These are phyloP conservation scores for Dolomedes plantarius DNA, from an alignment of 2,888 invertebrate species.

Conservation along the genomic window DNA sequence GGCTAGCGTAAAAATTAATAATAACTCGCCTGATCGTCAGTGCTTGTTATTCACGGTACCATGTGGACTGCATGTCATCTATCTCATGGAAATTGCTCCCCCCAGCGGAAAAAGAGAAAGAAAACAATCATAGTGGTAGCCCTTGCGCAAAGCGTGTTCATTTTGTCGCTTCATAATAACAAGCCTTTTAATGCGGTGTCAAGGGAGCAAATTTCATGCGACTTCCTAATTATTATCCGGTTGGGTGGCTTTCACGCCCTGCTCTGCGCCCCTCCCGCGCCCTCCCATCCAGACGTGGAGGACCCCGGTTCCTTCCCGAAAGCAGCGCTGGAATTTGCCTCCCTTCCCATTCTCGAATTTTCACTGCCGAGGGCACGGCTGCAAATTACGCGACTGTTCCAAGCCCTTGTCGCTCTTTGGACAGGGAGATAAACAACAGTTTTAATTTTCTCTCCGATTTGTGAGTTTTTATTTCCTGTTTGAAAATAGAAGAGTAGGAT, in stretches of 20 bases:
- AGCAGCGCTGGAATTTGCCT: background rate
- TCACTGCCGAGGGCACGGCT: background rate
- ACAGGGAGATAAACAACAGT: no score
- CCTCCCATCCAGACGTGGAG: background rate
- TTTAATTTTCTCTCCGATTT: no score
- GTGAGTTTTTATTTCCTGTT: no score
- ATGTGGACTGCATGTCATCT: background rate
- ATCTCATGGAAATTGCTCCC: no score
- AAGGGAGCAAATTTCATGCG: constrained; percentile 59
- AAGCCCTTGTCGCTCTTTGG: no score
- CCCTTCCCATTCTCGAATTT: background rate
- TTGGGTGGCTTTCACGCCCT: constrained; percentile 66
- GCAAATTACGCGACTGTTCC: no score
- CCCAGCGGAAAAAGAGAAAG: no score
- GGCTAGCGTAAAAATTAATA: constrained; percentile 65
- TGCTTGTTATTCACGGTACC: constrained; percentile 49
- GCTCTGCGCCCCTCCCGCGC: constrained; percentile 28
- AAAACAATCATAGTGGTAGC: constrained; percentile 48
- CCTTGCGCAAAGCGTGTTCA: constrained; percentile 61
- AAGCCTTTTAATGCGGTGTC: constrained; percentile 71
- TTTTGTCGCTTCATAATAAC: constrained; percentile 71
- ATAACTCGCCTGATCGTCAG: constrained; percentile 34
- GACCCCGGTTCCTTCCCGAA: background rate
- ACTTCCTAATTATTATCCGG: constrained; percentile 72
- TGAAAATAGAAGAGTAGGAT: no score